Evolutionary conservation across 2,888 invertebrate genomes (phyloP).

Genomic region (Erebia epiphron): DNA sequence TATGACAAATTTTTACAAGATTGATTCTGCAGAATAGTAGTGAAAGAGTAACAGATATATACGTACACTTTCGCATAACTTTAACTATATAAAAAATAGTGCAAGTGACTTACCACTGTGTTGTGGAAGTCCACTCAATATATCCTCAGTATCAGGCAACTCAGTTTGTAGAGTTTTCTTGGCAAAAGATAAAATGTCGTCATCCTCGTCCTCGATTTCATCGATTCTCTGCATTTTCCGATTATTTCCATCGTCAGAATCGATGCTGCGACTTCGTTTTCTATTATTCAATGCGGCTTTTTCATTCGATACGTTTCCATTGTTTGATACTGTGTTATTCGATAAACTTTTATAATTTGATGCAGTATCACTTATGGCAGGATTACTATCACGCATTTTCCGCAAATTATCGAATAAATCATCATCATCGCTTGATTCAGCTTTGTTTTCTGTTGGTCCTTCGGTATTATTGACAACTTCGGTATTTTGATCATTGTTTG

Average conservation of each 20-base stretch:
- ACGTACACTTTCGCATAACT: too few species aligned
- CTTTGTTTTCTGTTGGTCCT: slow-evolving; percentile 33
- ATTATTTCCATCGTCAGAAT: slow-evolving; percentile 56
- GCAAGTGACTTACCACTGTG: slow-evolving; percentile 57
- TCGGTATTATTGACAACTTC: slow-evolving; percentile 14
- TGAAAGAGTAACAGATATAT: too few species aligned
- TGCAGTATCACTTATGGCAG: slow-evolving; percentile 2
- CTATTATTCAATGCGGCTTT: slow-evolving; percentile 12
- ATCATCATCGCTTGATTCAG: slow-evolving; percentile 53
- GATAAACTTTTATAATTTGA: slow-evolving; percentile 21
- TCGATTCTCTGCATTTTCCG: slow-evolving; percentile 69
- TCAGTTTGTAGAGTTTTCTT: slow-evolving; percentile 70
- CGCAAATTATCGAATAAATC: slow-evolving; percentile 72
- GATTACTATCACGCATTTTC: slow-evolving; percentile 56
- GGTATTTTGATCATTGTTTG: slow-evolving; percentile 19
- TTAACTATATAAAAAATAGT: neutral
- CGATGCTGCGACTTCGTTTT: slow-evolving; percentile 54
- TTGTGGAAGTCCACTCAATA: slow-evolving; percentile 57
- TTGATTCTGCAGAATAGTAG: neutral
- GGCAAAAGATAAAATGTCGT: slow-evolving; percentile 72
- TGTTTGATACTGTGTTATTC: slow-evolving; percentile 8
- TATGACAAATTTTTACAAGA: too few species aligned
- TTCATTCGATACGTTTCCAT: neutral
- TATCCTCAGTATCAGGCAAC: slow-evolving; percentile 70
- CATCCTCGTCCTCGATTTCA: slow-evolving; percentile 57